Base-by-base conservation (phyloP, 2,888 invertebrate species). In the Dryocosmus kuriphilus region DNA sequence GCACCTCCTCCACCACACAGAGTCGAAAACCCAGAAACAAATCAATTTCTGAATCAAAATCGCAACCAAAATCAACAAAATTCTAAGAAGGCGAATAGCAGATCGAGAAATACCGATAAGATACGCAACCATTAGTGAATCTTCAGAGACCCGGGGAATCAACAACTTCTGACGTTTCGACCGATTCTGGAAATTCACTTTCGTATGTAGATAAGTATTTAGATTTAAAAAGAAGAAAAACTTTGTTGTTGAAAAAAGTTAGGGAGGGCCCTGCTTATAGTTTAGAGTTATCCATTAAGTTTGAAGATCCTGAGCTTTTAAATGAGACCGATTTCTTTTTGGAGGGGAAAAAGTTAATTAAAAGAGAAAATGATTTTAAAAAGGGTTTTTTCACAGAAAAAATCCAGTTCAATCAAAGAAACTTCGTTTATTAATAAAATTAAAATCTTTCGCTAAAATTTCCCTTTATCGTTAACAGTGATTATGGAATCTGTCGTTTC, bases 81-180 rank as follows among this genome's bases (percentile, higher is more conserved):
- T 55, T n/a, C 3, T 24, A 57, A 9, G 24, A 57, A 57, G 1
- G 11, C 22, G 14, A 51, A 2, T 51, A 51, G n/a, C 51, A n/a
- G 51, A n/a, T n/a, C n/a, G n/a, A 51, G 51, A n/a, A 51, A n/a
- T 51, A n/a, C 19, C 51, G n/a, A 51, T 51, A 51, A 51, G n/a
- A 51, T 51, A 51, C n/a, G n/a, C 19, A 51, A 8, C 51, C n/a
- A 51, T 51, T 7, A 24, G 22, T 57, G 57, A 57, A 57, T 57
- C 22, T 57, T 55, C 51, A n/a, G n/a, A 55, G 1, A 55, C n/a
- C n/a, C 2, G 3, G 2, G 2, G 57, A 57, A 57, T 57, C 57
- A 57, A 24, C 6, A 22, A 14, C 2, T 24, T 24, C 57, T 24
- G 5, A 11, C 24, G 9, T 8, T 24, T 57, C 57, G 14, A 57